Evolutionary conservation across 2,888 invertebrate genomes (phyloP).

Genomic region (Dusona sp.): DNA sequence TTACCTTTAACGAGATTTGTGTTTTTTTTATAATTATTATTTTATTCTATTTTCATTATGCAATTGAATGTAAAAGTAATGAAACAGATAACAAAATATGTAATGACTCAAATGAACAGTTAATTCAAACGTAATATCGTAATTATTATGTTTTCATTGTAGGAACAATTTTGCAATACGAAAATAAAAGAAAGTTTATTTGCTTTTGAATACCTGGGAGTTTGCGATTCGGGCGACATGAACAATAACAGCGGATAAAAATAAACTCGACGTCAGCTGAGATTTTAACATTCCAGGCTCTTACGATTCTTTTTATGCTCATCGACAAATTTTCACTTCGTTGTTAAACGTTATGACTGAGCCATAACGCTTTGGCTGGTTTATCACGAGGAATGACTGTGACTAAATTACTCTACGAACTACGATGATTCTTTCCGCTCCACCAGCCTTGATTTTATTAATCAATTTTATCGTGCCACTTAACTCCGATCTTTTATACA

Average conservation of each 20-base stretch:
- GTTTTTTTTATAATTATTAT: background rate
- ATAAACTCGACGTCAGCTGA: constrained; percentile 23
- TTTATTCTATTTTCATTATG: background rate
- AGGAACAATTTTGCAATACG: background rate
- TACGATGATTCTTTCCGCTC: background rate
- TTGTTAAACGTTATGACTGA: background rate
- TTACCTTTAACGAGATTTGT: background rate
- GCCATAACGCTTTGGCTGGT: background rate
- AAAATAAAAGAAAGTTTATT: background rate
- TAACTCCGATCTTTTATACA: background rate
- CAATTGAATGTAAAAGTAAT: background rate
- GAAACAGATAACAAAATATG: background rate
- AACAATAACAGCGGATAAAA: background rate
- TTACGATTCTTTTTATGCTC: background rate
- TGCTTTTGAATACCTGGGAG: constrained; percentile 25
- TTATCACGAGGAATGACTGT: background rate
- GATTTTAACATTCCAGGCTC: constrained; percentile 27
- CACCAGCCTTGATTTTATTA: background rate
- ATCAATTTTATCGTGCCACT: constrained; percentile 16
- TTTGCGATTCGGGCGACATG: constrained; percentile 4
- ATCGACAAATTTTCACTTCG: background rate
- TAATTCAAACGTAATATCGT: background rate
- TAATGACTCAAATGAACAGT: background rate
- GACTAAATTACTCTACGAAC: constrained; percentile 29
- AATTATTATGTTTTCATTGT: background rate